These are phyloP conservation scores for Brachionus plicatilis DNA, from an alignment of 1,140 invertebrate genomes.

Conservation along the genomic window DNA sequence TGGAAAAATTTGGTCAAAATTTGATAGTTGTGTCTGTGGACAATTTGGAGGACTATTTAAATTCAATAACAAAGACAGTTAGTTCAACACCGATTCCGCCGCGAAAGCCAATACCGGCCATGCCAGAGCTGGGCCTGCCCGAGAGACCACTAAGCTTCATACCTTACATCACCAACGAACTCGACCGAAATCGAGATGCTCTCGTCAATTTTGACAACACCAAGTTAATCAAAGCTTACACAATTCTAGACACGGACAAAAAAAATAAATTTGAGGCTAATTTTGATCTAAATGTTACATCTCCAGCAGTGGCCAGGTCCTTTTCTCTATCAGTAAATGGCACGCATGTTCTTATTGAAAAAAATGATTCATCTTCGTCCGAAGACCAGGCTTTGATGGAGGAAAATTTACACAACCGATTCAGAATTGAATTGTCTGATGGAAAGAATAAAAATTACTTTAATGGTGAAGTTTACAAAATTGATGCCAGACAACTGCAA, in stretches of 20 bases:
- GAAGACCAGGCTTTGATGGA: not conserved
- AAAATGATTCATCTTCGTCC: not conserved
- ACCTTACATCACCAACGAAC: not conserved
- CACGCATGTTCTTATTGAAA: constrained; percentile 6
- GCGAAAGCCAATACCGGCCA: constrained; percentile 9
- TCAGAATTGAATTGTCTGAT: constrained; percentile 9
- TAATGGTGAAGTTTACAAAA: constrained; percentile 11
- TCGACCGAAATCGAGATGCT: not conserved
- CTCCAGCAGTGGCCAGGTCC: not conserved
- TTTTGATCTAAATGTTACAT: not conserved
- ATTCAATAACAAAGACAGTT: not conserved
- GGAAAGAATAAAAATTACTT: not conserved
- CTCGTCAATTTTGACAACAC: not conserved
- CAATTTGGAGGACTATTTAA: not conserved
- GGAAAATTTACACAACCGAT: not conserved
- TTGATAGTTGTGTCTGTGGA: not conserved
- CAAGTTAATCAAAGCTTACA: constrained; percentile 1
- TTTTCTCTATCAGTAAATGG: not conserved
- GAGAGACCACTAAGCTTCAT: not conserved
- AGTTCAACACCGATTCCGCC: not conserved
- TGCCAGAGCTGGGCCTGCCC: constrained; percentile 13
- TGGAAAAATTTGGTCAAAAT: constrained; percentile 3
- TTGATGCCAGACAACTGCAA: constrained; percentile 14
- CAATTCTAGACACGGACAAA: not conserved
- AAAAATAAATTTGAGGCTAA: constrained; percentile 10